Conservation (phyloP, 2,797 vertebrate genomes). For the Cynodonichthys magdalenae region DNA sequence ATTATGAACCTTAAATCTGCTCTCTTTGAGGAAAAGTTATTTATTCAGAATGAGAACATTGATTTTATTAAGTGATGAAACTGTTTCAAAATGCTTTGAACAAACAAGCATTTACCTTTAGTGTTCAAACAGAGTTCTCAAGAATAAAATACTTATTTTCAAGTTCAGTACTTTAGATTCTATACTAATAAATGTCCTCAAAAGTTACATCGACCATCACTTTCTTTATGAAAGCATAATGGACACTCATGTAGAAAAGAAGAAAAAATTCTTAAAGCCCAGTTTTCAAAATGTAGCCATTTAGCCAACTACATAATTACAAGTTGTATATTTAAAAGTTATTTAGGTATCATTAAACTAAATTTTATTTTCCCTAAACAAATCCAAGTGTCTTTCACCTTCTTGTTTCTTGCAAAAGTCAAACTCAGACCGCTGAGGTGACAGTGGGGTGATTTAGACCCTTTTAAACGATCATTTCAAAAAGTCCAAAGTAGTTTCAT, state of each 20-base stretch:
- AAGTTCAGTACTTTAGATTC: too few species aligned
- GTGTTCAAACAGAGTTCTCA: neutral
- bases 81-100: neutral
- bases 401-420: neutral
- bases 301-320: too few species aligned
- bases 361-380: neutral
- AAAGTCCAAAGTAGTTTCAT: neutral
- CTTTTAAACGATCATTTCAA: too few species aligned
- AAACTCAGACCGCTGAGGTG: neutral
- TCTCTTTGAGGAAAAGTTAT: slow-evolving; percentile 4
- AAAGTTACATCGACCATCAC: too few species aligned
- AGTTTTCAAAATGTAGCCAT: too few species aligned
- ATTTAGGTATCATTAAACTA: too few species aligned
- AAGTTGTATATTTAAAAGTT: too few species aligned
- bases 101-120: slow-evolving; percentile 1
- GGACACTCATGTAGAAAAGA: too few species aligned
- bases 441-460: slow-evolving; percentile 6
- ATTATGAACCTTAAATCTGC: slow-evolving; percentile 1
- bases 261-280: too few species aligned
- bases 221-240: too few species aligned
- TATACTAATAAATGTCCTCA: too few species aligned
- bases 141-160: too few species aligned
- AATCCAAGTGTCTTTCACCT: neutral
- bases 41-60: neutral
- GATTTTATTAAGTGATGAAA: neutral